A percentile compares a stretch with the other conserved stretches of the same genome.
Evolutionary conservation across 2,797 vertebrate species (phyloP).

Genomic region (Pipistrellus pygmaeus): DNA sequence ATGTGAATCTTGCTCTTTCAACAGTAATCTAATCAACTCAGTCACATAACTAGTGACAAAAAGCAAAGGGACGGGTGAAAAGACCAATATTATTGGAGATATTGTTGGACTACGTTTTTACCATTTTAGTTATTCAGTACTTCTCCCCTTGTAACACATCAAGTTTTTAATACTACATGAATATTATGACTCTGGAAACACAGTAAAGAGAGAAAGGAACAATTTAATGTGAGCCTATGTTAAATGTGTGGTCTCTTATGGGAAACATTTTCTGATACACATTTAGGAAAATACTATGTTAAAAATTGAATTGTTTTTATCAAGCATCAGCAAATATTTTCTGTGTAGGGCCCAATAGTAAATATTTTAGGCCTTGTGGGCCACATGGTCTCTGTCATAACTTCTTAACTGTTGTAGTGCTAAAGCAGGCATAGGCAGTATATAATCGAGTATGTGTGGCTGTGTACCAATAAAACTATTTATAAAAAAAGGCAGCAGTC

Average conservation of each 20-base stretch:
- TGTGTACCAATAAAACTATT: slow-evolving; percentile 23
- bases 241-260: background rate
- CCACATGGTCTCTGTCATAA: background rate
- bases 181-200: background rate
- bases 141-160: background rate
- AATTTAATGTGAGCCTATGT: background rate
- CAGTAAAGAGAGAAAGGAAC: background rate
- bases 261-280: slow-evolving; percentile 1
- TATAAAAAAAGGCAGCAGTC: background rate
- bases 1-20: background rate
- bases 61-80: background rate
- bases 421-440: background rate
- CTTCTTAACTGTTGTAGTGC: background rate
- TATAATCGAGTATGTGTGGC: background rate
- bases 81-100: background rate
- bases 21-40: background rate
- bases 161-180: background rate
- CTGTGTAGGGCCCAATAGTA: background rate
- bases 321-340: background rate
- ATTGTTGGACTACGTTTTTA: background rate
- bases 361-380: background rate
- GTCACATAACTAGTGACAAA: background rate
- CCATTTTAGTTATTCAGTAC: background rate
- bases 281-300: background rate
- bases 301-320: background rate